These are phyloP conservation scores for Chanos chanos DNA, from an alignment of 2,797 vertebrate genomes.

Conservation along the genomic window DNA sequence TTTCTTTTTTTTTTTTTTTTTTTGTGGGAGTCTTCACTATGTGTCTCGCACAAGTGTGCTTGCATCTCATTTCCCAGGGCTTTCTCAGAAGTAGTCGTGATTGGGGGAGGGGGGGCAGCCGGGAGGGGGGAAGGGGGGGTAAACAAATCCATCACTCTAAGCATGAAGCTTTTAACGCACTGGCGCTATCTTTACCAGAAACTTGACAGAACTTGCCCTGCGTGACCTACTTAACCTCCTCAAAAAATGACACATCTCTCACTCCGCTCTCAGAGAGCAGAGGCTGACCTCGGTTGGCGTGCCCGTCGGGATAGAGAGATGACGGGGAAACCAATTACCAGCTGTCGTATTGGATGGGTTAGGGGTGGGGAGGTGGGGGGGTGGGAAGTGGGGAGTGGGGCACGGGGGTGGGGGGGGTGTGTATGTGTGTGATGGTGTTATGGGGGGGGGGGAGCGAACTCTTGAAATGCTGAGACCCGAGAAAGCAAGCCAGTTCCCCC, in stretches of 20 bases:
- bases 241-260: background rate
- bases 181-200: background rate
- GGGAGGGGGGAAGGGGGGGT: background rate
- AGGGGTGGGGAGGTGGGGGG: background rate
- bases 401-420: no score
- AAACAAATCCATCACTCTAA: conserved; percentile 11
- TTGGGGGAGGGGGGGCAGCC: background rate
- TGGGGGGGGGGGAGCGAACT: no score
- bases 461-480: background rate
- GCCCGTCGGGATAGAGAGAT: conserved; percentile 4
- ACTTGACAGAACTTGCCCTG: conserved; percentile 1
- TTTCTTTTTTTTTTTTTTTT: conserved; percentile 24
- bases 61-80: background rate
- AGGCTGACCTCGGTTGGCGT: conserved; percentile 21
- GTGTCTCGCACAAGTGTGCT: background rate
- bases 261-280: background rate
- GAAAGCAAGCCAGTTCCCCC: no score
- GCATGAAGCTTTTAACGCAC: background rate
- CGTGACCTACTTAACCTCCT: conserved; percentile 17
- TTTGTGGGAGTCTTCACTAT: conserved; percentile 43
- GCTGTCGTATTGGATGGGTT: conserved; percentile 1
- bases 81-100: background rate
- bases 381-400: background rate
- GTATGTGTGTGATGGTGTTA: no score
- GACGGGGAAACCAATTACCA: conserved; percentile 26